phyloP scores from a whole-genome alignment of 2,888 invertebrate species.

The Thera britannica region DNA sequence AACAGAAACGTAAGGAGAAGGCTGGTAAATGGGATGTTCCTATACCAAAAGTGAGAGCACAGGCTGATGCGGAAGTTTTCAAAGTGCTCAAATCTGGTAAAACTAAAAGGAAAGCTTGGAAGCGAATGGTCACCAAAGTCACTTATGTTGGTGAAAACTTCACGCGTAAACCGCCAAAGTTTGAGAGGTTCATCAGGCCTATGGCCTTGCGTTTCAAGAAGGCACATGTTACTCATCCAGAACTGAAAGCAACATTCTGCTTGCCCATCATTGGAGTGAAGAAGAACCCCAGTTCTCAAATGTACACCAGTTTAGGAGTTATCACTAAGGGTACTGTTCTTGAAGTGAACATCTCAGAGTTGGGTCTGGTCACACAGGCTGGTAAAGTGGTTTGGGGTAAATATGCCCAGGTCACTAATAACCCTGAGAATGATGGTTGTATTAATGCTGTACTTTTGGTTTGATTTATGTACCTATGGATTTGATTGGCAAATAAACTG shows the following conservation, averaged over 20 bases:
- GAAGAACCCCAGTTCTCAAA: slow-evolving; percentile 98
- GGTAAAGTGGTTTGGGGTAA: slow-evolving; percentile 99
- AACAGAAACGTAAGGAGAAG: slow-evolving; percentile 99
- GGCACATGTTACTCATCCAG: slow-evolving; percentile 99
- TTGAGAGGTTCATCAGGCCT: slow-evolving; percentile 98
- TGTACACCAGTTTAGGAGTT: slow-evolving; percentile 98
- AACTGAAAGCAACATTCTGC: slow-evolving; percentile 98
- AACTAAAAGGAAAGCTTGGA: slow-evolving; percentile 98
- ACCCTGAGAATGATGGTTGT: slow-evolving; percentile 99
- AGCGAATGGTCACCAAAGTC: slow-evolving; percentile 99
- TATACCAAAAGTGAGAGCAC: slow-evolving; percentile 98
- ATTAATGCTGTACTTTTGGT: slow-evolving; percentile 99
- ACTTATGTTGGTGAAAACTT: slow-evolving; percentile 99
- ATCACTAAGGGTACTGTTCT: slow-evolving; percentile 99
- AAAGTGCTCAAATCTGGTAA: slow-evolving; percentile 96
- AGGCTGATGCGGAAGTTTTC: slow-evolving; percentile 98
- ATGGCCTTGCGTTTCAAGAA: slow-evolving; percentile 98
- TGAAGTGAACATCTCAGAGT: slow-evolving; percentile 98
- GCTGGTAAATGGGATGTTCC: slow-evolving; percentile 99
- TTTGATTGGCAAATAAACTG: slow-evolving; percentile 46
- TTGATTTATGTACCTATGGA: slow-evolving; percentile 72
- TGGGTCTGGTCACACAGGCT: slow-evolving; percentile 98
- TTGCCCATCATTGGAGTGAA: slow-evolving; percentile 99
- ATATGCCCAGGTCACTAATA: slow-evolving; percentile 99
- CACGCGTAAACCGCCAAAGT: slow-evolving; percentile 99